Evolutionary conservation across 2,888 invertebrate species (phyloP).

Genomic region (Blera fallax): DNA sequence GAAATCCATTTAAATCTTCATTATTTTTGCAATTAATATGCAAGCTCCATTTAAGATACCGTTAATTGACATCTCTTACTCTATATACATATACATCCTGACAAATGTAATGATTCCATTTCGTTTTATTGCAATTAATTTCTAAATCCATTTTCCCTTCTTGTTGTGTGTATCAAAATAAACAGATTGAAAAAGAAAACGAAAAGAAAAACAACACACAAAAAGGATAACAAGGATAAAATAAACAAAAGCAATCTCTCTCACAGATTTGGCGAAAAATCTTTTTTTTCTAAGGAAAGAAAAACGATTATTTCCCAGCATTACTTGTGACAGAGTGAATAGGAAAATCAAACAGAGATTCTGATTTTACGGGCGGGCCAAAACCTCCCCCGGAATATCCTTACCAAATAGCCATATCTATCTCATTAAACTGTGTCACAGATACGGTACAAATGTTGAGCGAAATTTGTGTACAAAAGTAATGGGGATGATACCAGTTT

Average conservation of each 20-base stretch:
- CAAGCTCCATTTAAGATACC: neutral
- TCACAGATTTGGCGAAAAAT: constrained; percentile 20
- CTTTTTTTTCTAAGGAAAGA: neutral
- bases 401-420: constrained; percentile 1
- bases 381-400: neutral
- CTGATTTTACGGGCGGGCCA: constrained; percentile 17
- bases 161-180: neutral
- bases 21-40: constrained; percentile 32
- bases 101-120: constrained; percentile 12
- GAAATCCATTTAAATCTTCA: constrained; percentile 36
- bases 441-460: neutral
- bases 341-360: constrained; percentile 16
- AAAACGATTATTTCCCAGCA: neutral
- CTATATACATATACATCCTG: neutral
- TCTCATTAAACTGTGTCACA: constrained; percentile 26
- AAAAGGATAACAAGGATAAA: constrained; percentile 14
- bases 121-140: constrained; percentile 19
- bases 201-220: neutral
- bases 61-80: constrained; percentile 19
- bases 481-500: constrained; percentile 11
- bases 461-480: neutral
- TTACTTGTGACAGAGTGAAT: constrained; percentile 1
- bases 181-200: neutral
- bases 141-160: neutral
- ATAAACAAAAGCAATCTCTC: constrained; percentile 21